phyloP scores from a whole-genome alignment of 2,888 invertebrate species.

The Melanophora roralis region DNA sequence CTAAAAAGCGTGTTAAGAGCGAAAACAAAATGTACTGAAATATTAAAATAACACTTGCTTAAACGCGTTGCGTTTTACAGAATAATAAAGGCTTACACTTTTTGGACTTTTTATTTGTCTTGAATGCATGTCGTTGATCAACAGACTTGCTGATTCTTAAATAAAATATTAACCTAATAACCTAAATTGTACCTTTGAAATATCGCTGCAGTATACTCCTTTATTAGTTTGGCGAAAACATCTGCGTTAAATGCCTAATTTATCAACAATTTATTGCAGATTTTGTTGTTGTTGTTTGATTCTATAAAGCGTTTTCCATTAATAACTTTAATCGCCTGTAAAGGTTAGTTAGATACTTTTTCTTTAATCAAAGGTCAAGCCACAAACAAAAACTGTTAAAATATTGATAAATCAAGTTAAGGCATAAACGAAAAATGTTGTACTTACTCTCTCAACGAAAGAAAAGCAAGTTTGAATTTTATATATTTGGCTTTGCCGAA shows the following conservation, averaged over 20 bases:
- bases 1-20: not conserved
- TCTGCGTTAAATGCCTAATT: not conserved
- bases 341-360: conserved; percentile 34
- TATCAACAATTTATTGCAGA: not conserved
- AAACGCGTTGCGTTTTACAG: too few species aligned
- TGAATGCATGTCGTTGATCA: too few species aligned
- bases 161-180: too few species aligned
- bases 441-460: not conserved
- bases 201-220: not conserved
- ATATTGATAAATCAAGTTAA: conserved; percentile 46
- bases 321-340: conserved; percentile 40
- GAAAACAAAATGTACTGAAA: not conserved
- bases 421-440: not conserved
- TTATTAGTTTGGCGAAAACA: not conserved
- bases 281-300: too few species aligned
- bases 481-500: too few species aligned
- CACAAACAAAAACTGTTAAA: conserved; percentile 43
- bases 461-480: too few species aligned
- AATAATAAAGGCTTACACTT: too few species aligned
- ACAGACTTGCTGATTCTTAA: too few species aligned
- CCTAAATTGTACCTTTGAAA: too few species aligned
- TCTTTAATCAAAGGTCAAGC: conserved; percentile 44
- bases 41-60: too few species aligned
- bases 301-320: too few species aligned
- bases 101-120: too few species aligned